Conservation (phyloP, 92 coral and sea anemone genomes). For the Phenganax stokvisi region DNA sequence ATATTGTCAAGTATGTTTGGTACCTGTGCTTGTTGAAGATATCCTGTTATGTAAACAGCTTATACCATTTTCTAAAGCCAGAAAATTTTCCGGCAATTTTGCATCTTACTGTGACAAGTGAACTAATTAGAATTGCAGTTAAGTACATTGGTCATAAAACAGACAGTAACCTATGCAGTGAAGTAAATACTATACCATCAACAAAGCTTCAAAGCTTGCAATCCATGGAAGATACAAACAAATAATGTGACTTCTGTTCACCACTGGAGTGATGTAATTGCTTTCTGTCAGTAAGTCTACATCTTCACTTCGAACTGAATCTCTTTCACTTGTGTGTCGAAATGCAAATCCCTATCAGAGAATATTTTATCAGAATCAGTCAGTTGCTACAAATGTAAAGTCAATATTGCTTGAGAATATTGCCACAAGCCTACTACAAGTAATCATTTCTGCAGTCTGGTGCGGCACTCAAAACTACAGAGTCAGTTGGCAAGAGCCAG, state of each 20-base stretch:
- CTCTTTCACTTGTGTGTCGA: slow-evolving; percentile 26
- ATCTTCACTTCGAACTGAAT: slow-evolving; percentile 23
- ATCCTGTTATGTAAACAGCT: no score
- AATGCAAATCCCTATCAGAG: slow-evolving; percentile 8
- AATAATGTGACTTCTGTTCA: neutral
- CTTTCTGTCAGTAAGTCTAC: slow-evolving; percentile 26
- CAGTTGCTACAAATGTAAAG: no score
- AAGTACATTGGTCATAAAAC: no score
- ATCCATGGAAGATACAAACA: slow-evolving; percentile 25
- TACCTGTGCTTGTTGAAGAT: no score
- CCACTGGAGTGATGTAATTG: slow-evolving; percentile 1
- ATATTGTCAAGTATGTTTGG: no score
- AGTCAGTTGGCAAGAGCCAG: no score
- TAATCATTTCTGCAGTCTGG: no score
- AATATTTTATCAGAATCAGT: neutral
- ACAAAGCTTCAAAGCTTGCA: slow-evolving; percentile 30
- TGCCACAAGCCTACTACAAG: no score
- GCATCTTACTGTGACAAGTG: neutral
- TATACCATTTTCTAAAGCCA: neutral
- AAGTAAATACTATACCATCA: neutral
- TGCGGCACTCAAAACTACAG: no score
- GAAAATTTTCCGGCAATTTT: neutral
- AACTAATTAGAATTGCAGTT: no score
- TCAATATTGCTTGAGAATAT: no score
- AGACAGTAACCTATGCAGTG: neutral